These are phyloP conservation scores for Polyodon spathula DNA, from an alignment of 2,113 vertebrate species.

Conservation along the genomic window DNA sequence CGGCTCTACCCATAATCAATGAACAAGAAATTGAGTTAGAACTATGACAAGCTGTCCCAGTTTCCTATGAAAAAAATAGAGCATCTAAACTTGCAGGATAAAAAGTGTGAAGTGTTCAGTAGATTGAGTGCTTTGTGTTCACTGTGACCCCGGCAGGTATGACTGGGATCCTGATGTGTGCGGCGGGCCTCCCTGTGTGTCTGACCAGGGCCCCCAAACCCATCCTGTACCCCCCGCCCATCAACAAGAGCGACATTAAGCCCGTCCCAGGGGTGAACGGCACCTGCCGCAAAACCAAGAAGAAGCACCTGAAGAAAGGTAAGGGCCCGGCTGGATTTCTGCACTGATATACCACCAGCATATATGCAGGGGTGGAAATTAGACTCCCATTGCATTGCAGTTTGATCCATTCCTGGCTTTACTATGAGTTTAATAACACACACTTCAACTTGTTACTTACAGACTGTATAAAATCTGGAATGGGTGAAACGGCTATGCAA, in stretches of 20 bases:
- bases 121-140: neutral
- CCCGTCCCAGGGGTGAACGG: conserved; percentile 82
- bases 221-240: conserved; percentile 83
- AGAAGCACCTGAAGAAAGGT: conserved; percentile 89
- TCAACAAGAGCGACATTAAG: conserved; percentile 91
- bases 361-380: neutral
- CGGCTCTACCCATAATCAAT: neutral
- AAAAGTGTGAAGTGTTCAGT: neutral
- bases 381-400: too few relatives aligned
- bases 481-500: too few relatives aligned
- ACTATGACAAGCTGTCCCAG: too few relatives aligned
- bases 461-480: too few relatives aligned
- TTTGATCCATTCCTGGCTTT: too few relatives aligned
- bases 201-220: conserved; percentile 89
- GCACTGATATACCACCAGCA: neutral
- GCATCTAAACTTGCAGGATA: neutral
- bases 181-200: conserved; percentile 85
- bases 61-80: neutral
- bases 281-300: conserved; percentile 91
- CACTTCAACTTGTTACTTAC: too few relatives aligned
- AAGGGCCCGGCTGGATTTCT: conserved; percentile 24
- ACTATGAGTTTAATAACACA: too few relatives aligned
- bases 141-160: conserved; percentile 62
- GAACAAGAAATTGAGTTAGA: too few relatives aligned
- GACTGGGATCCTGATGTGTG: conserved; percentile 93